Base-by-base conservation (phyloP, 2,797 vertebrate genomes). In the Syngnathus rostellatus region DNA sequence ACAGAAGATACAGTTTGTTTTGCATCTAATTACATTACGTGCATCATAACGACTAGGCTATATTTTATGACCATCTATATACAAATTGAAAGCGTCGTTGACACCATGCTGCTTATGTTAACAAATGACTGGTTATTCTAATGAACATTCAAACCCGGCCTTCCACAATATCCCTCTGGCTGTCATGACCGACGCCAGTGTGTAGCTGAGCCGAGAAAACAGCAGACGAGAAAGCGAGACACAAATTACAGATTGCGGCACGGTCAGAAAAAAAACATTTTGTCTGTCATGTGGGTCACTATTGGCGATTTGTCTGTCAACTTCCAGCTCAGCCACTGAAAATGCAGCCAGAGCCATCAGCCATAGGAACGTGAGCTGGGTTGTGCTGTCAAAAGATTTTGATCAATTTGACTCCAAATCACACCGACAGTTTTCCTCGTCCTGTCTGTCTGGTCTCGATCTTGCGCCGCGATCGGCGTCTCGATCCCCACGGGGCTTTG, bases 241-340 rank as follows among this genome's bases (percentile, higher is more conserved):
- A 25, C 59, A 72, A 74, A 78, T 66, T 57, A 46, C 80, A 76
- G 84, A 73, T 81, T 73, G 55, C 65, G 5, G 64, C 75, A 77
- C 83, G 76, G 79, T 85, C 87, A 77, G 73, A 72, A 72, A 68
- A 80, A 64, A 79, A 41, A 72, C 40, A 81, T 70, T 68, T 73
- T 67, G 75, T 73, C 79, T 86, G 75, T 68, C 77, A 75, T 83
- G 73, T 83, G 65, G 83, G 82, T 82, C 79, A 69, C 76, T 73
- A 85, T 78, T 77, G 75, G 74, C 70, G 64, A 75, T 81, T 82
- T 76, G 65, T 83, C 83, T 75, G 65, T 83, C 82, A 83, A 76
- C 81, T 83, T 81, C 80, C 80, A 67, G 40, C 77, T 75, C 71
- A 67, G 21, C 39, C 57, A 74, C 83, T 80, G 80, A 81, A 75